Evolutionary conservation across 2,113 vertebrate genomes (phyloP).

Genomic region (Panthera uncia): DNA sequence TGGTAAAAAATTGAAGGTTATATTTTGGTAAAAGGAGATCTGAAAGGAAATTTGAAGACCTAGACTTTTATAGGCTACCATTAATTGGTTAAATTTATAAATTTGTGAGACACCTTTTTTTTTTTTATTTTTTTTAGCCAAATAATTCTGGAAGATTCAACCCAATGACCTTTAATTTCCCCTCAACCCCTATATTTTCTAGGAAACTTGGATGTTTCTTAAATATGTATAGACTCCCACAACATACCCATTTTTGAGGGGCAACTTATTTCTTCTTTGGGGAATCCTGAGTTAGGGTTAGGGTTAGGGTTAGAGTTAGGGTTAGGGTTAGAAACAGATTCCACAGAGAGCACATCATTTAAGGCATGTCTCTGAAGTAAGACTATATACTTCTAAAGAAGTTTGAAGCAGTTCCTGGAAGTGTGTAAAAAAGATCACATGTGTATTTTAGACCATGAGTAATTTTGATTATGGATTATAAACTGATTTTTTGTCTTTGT

Average conservation of each 20-base stretch:
- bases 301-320: too few species aligned
- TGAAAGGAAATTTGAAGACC: background rate
- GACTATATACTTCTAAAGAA: background rate
- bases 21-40: background rate
- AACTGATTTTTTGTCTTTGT: background rate
- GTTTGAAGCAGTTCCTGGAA: background rate
- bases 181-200: background rate
- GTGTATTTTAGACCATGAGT: background rate
- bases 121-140: background rate
- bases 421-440: background rate
- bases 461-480: background rate
- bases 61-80: background rate
- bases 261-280: background rate
- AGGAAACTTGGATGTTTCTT: background rate
- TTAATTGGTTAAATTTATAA: background rate
- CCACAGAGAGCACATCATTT: background rate
- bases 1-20: background rate
- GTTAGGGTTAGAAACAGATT: background rate
- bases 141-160: background rate
- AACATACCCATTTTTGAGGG: background rate
- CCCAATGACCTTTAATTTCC: background rate
- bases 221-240: background rate
- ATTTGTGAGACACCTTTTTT: background rate
- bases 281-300: background rate
- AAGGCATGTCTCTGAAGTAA: background rate